Evolutionary conservation across 2,113 vertebrate genomes (phyloP).

Genomic region (Anthoscopus minutus): DNA sequence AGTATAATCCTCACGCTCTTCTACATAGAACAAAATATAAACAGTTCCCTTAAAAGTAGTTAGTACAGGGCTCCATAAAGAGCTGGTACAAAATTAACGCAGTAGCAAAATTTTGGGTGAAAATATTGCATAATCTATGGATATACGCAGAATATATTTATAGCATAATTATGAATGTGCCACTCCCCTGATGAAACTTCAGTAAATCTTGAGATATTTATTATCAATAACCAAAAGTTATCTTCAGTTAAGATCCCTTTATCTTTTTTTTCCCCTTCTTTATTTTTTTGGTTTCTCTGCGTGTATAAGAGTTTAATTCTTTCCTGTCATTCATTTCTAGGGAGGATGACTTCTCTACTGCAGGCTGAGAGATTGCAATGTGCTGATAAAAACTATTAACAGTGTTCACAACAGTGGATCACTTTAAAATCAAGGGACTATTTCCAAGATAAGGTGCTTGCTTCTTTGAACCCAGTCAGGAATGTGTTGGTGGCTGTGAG

Average conservation of each 20-base stretch:
- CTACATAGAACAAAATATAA: constrained; percentile 5
- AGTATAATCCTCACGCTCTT: constrained; percentile 21
- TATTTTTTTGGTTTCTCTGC: neutral
- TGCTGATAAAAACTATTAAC: neutral
- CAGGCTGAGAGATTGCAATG: neutral
- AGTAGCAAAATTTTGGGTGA: neutral
- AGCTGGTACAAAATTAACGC: neutral
- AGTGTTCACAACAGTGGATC: neutral
- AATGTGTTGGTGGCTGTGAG: neutral
- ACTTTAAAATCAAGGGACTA: neutral
- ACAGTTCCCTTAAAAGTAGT: constrained; percentile 2
- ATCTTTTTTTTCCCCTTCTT: neutral
- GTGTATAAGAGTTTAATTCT: neutral
- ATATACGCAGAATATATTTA: neutral
- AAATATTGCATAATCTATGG: neutral
- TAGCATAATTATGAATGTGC: neutral
- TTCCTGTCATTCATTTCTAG: neutral
- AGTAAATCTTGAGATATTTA: neutral
- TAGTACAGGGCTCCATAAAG: neutral
- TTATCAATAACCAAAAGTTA: neutral
- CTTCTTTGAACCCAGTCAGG: neutral
- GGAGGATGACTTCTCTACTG: neutral
- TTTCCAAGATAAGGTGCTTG: neutral
- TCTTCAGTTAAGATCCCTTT: neutral
- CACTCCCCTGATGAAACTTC: neutral